Evolutionary conservation across 2,113 vertebrate species (phyloP).

Genomic region (Sardina pilchardus): DNA sequence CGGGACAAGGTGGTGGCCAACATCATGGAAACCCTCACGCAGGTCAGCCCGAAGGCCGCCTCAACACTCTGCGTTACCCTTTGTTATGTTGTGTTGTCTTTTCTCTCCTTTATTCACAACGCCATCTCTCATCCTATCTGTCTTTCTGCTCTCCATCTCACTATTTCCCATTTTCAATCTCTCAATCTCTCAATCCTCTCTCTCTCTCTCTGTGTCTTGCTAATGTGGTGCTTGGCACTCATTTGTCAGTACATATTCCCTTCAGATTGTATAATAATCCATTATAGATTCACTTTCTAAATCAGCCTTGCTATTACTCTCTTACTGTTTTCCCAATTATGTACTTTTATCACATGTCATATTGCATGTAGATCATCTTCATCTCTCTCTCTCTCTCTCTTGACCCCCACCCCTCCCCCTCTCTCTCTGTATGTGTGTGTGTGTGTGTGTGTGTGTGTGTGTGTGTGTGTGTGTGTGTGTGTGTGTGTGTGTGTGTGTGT

Average conservation of each 20-base stretch:
- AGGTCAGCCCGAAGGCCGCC: constrained; percentile 71
- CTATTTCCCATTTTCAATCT: background rate
- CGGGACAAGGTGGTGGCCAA: constrained; percentile 90
- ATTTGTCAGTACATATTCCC: too few relatives aligned
- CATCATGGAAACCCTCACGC: constrained; percentile 86
- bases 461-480: background rate
- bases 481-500: background rate
- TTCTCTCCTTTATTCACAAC: too few relatives aligned
- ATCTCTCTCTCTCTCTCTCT: background rate
- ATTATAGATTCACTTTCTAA: background rate
- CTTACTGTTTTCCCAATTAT: background rate
- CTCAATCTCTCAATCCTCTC: background rate
- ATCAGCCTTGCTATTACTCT: background rate
- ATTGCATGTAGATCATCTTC: too few relatives aligned
- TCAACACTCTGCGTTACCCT: too few relatives aligned
- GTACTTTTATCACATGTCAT: background rate
- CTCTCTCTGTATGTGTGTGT: background rate
- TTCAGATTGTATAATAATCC: background rate
- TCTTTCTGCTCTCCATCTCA: background rate
- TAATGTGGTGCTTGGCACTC: too few relatives aligned
- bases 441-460: background rate
- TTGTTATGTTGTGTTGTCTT: too few relatives aligned
- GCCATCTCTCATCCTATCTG: background rate
- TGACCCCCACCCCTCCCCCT: background rate
- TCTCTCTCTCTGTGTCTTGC: background rate